Evolutionary conservation across 2,113 vertebrate species (phyloP), one percentile per base, ranked within the genome.

Genomic region (Prunella fulvescens): DNA sequence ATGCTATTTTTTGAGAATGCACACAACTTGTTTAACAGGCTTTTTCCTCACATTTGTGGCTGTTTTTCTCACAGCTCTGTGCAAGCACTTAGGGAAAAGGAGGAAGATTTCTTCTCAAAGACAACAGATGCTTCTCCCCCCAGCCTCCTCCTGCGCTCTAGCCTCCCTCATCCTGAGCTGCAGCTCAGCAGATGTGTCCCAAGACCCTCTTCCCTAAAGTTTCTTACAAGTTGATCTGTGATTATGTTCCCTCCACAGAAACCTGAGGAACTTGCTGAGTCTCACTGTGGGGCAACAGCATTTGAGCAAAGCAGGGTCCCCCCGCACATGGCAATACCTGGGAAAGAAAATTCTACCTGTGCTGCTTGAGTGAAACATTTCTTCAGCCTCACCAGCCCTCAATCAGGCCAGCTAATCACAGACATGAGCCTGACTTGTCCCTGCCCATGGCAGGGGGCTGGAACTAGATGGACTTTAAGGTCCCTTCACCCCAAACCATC

Each of bases 101-200:
- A 79, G 78, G 66, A 74, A 74, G n/a, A 87, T 85, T 44, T 57
- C 48, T 85, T 74, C 85, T 76, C 35, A 48, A 16, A 82, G 78
- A 82, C 66, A 92, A 84, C 85, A 91, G 79, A 95, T 89, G 92
- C 73, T 42, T 92, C 72, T 76, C 61, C 57, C 73, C n/a, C 12
- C 84, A 53, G 39, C 2, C 79, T 92, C 78, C 81, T 95, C 81
- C 89, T 82, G 89, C 4, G 4, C 91, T 93, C 83, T 40, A 69
- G 67, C 90, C 85, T 87, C 78, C 29, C 29, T 88, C 92, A 45
- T 42, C 66, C 72, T 7, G n/a, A 81, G 86, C 70, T 85, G 78
- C 7, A 45, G 69, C 54, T 81, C 71, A 81, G 53, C 78, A 93
- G 70, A 65, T 74, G 78, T 65, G 69, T 69, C 84, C 69, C 73